Conservation (phyloP, 2,113 vertebrate species). For the Calyptomena viridis region DNA sequence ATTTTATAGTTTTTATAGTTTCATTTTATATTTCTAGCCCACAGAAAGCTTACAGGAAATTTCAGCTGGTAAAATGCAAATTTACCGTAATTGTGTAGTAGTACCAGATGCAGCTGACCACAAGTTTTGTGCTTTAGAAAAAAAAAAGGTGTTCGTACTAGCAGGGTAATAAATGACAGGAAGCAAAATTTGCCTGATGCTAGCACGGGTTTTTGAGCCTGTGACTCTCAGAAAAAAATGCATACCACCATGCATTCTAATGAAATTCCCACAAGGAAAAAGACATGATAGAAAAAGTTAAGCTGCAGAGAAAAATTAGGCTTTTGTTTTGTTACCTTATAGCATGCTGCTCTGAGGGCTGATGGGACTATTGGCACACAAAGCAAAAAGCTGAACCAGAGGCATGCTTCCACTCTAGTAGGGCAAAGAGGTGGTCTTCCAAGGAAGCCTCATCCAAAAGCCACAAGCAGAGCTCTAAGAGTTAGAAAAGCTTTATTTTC, state of each 20-base stretch:
- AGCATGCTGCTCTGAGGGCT: not conserved
- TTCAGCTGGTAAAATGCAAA: conserved; percentile 67
- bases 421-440: not conserved
- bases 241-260: not conserved
- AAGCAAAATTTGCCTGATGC: conserved; percentile 65
- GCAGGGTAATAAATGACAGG: conserved; percentile 69
- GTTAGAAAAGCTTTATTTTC: not conserved
- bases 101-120: conserved; percentile 76
- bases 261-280: not conserved
- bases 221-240: not conserved
- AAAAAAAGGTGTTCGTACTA: conserved; percentile 37
- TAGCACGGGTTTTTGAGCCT: conserved; percentile 44
- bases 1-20: too few species aligned
- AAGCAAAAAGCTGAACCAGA: not conserved
- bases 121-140: conserved; percentile 59
- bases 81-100: conserved; percentile 76
- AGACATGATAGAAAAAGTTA: not conserved
- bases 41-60: conserved; percentile 78
- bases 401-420: not conserved
- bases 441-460: not conserved
- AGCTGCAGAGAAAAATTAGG: not conserved
- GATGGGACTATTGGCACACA: not conserved
- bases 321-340: not conserved
- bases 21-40: conserved; percentile 63
- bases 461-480: not conserved